These are phyloP conservation scores for Epizoanthus stellaris DNA, from an alignment of 92 coral and sea anemone species.

Conservation along the genomic window DNA sequence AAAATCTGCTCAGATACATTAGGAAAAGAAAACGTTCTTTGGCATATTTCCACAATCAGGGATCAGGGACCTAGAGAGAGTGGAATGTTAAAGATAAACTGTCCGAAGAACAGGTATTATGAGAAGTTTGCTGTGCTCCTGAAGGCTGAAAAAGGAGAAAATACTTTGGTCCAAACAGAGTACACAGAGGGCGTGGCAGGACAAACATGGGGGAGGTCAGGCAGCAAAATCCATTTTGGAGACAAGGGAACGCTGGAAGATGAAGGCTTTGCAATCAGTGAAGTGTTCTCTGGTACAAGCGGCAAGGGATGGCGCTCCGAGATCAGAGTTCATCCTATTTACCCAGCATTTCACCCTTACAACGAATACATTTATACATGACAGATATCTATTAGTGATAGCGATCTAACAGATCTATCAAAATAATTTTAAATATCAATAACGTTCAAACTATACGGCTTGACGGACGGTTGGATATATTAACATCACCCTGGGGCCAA, in stretches of 20 bases:
- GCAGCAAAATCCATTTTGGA: not conserved
- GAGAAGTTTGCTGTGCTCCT: not conserved
- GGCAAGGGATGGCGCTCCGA: constrained; percentile 1
- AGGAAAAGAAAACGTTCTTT: too few relatives aligned
- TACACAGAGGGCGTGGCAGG: not conserved
- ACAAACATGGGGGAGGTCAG: not conserved
- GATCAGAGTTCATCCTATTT: constrained; percentile 2
- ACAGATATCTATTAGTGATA: too few relatives aligned
- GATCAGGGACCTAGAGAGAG: not conserved
- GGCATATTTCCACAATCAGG: too few relatives aligned
- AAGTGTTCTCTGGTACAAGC: not conserved
- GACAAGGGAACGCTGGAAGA: not conserved
- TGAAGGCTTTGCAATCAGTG: not conserved
- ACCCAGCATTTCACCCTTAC: not conserved
- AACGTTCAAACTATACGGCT: too few relatives aligned
- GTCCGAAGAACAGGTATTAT: not conserved
- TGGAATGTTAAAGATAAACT: not conserved
- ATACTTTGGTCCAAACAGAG: not conserved
- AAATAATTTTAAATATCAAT: too few relatives aligned
- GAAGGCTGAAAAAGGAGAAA: not conserved
- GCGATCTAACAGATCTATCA: too few relatives aligned
- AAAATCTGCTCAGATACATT: too few relatives aligned
- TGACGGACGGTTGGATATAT: too few relatives aligned
- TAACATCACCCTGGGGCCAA: too few relatives aligned
- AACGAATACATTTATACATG: too few relatives aligned